Evolutionary conservation across 2,888 invertebrate genomes (phyloP), one percentile per base, ranked within the genome.

Genomic region (Balanococcus diminutus): DNA sequence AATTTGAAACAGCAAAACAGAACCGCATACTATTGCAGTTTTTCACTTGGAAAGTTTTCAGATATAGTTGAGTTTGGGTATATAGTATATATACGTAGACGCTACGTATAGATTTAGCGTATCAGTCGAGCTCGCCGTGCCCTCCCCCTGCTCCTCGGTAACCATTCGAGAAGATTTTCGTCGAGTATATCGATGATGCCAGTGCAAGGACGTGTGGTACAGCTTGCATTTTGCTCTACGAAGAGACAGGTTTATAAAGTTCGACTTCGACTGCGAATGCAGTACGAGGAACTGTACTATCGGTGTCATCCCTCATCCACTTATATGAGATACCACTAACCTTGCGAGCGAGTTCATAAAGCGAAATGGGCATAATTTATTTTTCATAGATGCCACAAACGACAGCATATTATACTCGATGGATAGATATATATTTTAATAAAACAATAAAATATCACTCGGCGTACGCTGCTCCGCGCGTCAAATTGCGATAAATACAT

Each of bases 401-500:
- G 31, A 72, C n/a, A n/a, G n/a, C n/a, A n/a, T n/a, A n/a, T n/a
- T n/a, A n/a, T 28, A 14, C n/a, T 56, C 14, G 67, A 67, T 28
- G 28, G 1, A 67, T 67, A 14, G 67, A 28, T 67, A 16, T 3
- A 67, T 32, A 79, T 79, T 79, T 79, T 19, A 36, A 79, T 79
- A 79, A 36, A 79, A 79, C 32, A 79, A 79, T 79, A 79, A 79
- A 79, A 79, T 79, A 36, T 11, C 22, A 56, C 8, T 2, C 36
- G 36, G 11, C 36, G 28, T 36, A 9, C 31, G 36, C 31, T n/a
- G n/a, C n/a, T n/a, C n/a, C n/a, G n/a, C n/a, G n/a, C 36, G 8
- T 67, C 28, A 67, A 67, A 67, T 67, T 67, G 67, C 28, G 67
- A 79, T 36, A 79, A 79, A 79, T 36, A 79, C 36, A 79, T 79